Percentiles rank a stretch among this genome's conserved stretches.
phyloP scores from a whole-genome alignment of 2,113 vertebrate genomes.

The Stigmatopora argus region DNA sequence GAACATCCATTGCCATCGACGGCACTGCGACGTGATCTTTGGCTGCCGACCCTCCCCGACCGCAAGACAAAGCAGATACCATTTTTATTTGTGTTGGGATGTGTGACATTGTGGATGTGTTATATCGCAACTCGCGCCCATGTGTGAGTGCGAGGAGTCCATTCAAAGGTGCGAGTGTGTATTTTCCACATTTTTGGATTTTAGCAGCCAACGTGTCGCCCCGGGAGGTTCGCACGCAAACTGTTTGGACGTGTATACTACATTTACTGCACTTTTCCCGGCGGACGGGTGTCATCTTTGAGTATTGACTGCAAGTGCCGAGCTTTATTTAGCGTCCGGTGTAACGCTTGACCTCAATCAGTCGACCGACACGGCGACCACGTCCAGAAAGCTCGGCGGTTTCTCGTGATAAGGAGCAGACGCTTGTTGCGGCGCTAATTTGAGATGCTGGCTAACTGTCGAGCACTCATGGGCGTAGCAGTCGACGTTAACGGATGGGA shows the following conservation, averaged over 20 bases:
- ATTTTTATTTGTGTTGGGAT: conserved; percentile 4
- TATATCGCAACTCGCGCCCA: not conserved
- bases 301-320: not conserved
- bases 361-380: not conserved
- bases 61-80: not conserved
- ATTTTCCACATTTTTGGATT: not conserved
- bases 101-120: conserved; percentile 1
- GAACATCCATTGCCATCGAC: too few relatives aligned
- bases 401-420: not conserved
- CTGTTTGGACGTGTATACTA: not conserved
- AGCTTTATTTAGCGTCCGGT: not conserved
- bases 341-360: conserved; percentile 1
- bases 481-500: not conserved
- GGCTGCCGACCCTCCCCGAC: too few relatives aligned
- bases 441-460: conserved; percentile 3
- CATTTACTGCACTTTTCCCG: conserved; percentile 1
- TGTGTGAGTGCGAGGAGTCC: not conserved
- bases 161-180: not conserved
- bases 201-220: not conserved
- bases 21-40: too few relatives aligned
- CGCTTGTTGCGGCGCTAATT: not conserved
- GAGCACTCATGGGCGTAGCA: not conserved
- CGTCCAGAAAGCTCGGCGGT: not conserved
- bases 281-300: not conserved
- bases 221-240: not conserved